Base-by-base conservation (phyloP, 1,140 invertebrate species). In the Pectinophora gossypiella region DNA sequence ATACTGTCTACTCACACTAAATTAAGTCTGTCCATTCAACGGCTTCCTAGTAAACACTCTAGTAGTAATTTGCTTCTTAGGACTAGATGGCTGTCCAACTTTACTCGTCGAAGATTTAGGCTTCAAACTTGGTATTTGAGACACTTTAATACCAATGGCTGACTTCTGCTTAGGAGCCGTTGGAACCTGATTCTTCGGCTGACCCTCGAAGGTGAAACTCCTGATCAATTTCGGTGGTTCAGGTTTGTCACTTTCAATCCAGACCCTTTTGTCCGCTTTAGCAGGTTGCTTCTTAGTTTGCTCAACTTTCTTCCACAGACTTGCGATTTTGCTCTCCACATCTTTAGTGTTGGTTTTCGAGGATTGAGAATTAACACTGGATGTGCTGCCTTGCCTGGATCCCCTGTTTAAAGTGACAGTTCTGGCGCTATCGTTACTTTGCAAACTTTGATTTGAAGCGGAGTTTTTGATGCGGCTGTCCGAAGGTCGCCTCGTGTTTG, bases 301-400 rank as follows among this genome's bases (percentile, higher is more conserved):
- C 67, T 96, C 94, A 1, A 94, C 93, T 65, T 91, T 93, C 64
- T 96, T 97, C 96, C 96, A 97, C 10, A 98, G 88, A 68, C 91
- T 94, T 0, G 96, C 95, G 35, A 97, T 96, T 76, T 96, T 96
- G 76, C 95, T 97, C 1, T 94, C 92, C 0, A 95, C 92, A 56
- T 95, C 93, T 68, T 93, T 93, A 10, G 91, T 88, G 3, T 81
- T 66, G 19, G 82, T 82, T 19, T 86, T 86, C 60, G 81, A 89
- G 10, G 89, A 72, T 23, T 86, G 88, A 0, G 91, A 91, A 59
- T 91, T 90, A 50, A 94, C 85, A 72, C 91, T 90, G 19, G 92
- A 88, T 67, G 89, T 70, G 75, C 92, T 91, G 56, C 90, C 89
- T 64, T 87, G 72, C 77, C 90, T 70, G 77, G 85, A 90, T 38